A percentile compares a stretch with the other conserved stretches of the same genome.
Conservation (phyloP, 2,113 vertebrate species). For the Chaetura pelagica region DNA sequence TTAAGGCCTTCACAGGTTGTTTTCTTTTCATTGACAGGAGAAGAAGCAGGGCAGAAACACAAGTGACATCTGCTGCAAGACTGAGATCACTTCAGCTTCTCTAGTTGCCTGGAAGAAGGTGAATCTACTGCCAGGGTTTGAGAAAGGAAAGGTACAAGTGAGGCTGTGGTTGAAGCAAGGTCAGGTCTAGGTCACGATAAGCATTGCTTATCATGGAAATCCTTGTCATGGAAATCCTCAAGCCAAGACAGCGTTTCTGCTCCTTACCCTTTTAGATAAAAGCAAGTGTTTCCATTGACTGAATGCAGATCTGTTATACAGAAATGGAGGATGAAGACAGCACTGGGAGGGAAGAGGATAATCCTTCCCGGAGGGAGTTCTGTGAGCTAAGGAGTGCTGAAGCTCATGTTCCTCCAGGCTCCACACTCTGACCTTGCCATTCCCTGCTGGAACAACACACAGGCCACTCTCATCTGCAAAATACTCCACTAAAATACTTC, state of each 20-base stretch:
- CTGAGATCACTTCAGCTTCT: not conserved
- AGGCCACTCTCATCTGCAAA: not conserved
- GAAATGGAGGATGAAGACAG: not conserved
- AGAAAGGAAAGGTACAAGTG: not conserved
- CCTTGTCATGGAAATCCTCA: not conserved
- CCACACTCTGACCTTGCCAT: not conserved
- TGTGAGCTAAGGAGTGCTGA: not conserved
- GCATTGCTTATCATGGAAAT: not conserved
- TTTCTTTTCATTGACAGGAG: not conserved
- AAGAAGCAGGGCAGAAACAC: constrained; percentile 9
- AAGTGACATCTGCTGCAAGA: not conserved
- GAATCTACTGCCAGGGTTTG: not conserved
- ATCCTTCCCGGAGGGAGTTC: not conserved
- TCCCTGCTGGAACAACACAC: rapidly evolving
- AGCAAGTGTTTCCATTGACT: not conserved
- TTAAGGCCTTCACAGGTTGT: not conserved
- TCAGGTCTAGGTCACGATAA: not conserved
- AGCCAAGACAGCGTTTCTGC: not conserved
- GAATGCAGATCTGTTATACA: not conserved
- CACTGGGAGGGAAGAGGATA: rapidly evolving
- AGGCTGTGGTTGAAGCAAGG: not conserved
- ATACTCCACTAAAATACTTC: not conserved
- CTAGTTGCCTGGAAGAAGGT: not conserved
- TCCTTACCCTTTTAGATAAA: not conserved
- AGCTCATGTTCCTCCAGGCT: not conserved